A percentile compares a stretch with the other conserved stretches of the same genome.
phyloP scores from a whole-genome alignment of 2,888 invertebrate species.

The Pyrrhosoma nymphula region DNA sequence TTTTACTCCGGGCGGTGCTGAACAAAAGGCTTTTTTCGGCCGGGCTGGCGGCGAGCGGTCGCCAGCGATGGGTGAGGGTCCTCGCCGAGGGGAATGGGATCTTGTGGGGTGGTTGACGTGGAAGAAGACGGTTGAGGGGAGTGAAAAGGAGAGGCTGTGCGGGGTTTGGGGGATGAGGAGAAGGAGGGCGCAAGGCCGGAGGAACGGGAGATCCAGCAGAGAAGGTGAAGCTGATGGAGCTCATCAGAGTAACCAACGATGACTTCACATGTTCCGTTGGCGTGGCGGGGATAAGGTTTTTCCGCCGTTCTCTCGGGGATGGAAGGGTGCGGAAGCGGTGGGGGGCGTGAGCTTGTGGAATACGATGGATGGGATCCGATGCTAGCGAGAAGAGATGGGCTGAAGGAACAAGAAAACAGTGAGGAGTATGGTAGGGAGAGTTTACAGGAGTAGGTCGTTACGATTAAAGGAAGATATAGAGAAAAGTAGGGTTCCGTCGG shows the following conservation, averaged over 20 bases:
- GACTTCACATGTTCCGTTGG: slow-evolving; percentile 66
- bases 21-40: slow-evolving; percentile 47
- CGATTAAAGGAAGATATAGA: too few relatives aligned
- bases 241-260: slow-evolving; percentile 67
- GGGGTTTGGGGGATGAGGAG: background rate
- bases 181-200: background rate
- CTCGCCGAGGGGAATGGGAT: background rate
- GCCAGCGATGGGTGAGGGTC: background rate
- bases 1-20: slow-evolving; percentile 54
- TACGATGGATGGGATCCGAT: slow-evolving; percentile 48
- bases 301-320: background rate
- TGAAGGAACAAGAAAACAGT: background rate
- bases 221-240: slow-evolving; percentile 56
- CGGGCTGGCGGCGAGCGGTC: background rate
- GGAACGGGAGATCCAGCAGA: background rate
- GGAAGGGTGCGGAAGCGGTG: slow-evolving; percentile 53
- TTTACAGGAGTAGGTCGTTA: background rate
- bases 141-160: background rate
- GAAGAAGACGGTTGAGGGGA: background rate
- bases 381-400: background rate
- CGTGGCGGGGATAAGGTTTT: slow-evolving; percentile 47
- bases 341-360: slow-evolving; percentile 57
- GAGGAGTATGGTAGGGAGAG: background rate
- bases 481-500: too few relatives aligned
- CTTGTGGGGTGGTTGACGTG: background rate